Base-by-base conservation (phyloP, 2,797 vertebrate species). In the Sparidentex hasta region DNA sequence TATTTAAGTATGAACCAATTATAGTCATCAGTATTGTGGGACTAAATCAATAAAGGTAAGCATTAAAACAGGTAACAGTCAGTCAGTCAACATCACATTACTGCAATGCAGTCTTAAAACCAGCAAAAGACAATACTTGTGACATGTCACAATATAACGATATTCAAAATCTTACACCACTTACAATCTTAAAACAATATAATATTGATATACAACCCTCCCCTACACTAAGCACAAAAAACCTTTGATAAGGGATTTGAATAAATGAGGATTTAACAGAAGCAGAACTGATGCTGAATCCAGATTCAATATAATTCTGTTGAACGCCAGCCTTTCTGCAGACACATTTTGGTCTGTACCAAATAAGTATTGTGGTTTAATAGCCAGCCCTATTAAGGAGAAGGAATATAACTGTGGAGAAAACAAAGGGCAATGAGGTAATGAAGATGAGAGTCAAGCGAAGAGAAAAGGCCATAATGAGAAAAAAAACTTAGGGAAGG, bases 361-460 rank as follows among this genome's bases (percentile, higher is more conserved):
- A 20, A 46, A 16, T 1, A 20, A 9, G 7, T 12, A 47, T 8
- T 16, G n/a, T 2, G 43, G 16, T 64, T 74, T 52, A 58, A 25
- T 11, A 74, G 18, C 4, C 6, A 25, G 17, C 25, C 9, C 3
- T 11, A 41, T 38, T 12, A 57, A 64, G 7, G 20, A 47, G 29
- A 67, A 14, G 38, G 14, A 74, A 29, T 50, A n/a, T 54, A 58
- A 25, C 2, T 8, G 13, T 1, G 17, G 1, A 58, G 38, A 38
- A 66, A 64, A 51, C 17, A 78, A 47, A 72, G 25, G 20, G 27
- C n/a, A 29, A 46, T 7, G 16, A 52, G 17, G n/a, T 33, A 52
- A 76, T 9, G 48, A 80, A 21, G 25, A 50, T 9, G 20, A 50
- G 44, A 72, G 17, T 17, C 21, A 74, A 21, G 50, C 5, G 1